Percentiles rank a stretch among this genome's conserved stretches.
These are phyloP conservation scores for Hydropotes inermis DNA, from an alignment of 2,113 vertebrate genomes.

Conservation along the genomic window DNA sequence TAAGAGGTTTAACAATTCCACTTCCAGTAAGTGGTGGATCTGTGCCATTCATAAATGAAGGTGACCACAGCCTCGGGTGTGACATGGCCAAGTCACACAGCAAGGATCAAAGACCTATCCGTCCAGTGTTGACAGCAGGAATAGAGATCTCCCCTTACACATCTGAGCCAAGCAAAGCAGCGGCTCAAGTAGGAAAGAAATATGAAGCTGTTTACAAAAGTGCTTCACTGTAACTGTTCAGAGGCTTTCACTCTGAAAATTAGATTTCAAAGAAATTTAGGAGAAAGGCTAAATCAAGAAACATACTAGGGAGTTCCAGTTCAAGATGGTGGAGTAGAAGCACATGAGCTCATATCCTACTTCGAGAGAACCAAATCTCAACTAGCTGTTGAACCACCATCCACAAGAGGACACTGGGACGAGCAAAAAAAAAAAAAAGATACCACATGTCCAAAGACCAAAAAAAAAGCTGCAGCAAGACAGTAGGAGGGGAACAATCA, in stretches of 20 bases:
- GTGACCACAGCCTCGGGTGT: not conserved
- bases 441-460: not conserved
- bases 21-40: not conserved
- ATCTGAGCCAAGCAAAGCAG: not conserved
- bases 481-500: not conserved
- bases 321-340: not conserved
- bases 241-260: not conserved
- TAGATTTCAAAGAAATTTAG: not conserved
- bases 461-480: not conserved
- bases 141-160: no score
- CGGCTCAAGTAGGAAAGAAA: not conserved
- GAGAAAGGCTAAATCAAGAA: not conserved
- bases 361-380: not conserved
- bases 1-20: not conserved
- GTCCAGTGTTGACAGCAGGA: not conserved
- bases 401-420: not conserved
- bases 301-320: not conserved
- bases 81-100: not conserved
- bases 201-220: not conserved
- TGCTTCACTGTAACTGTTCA: not conserved
- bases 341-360: not conserved
- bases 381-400: not conserved
- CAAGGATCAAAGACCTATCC: not conserved
- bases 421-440: not conserved
- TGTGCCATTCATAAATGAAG: not conserved